phyloP scores from a whole-genome alignment of 2,113 vertebrate species.

The Ahaetulla prasina region DNA sequence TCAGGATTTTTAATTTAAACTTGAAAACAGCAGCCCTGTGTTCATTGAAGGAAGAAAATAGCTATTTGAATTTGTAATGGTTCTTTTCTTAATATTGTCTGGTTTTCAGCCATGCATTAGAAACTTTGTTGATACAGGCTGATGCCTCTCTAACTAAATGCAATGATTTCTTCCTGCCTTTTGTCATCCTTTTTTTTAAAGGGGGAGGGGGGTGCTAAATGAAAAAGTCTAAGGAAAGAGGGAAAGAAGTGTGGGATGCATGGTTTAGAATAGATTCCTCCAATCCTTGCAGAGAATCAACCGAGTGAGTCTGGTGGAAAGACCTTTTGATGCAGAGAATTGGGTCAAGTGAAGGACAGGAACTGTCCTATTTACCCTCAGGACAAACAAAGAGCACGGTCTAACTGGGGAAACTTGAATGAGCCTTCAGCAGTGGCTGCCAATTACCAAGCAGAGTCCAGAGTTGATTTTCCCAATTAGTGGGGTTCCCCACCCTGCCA shows the following conservation, averaged over 20 bases:
- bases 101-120: neutral
- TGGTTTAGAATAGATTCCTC: neutral
- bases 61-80: conserved; percentile 35
- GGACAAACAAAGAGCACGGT: conserved; percentile 32
- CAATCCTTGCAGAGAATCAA: conserved; percentile 28
- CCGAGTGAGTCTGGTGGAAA: conserved; percentile 35
- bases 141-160: conserved; percentile 17
- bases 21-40: conserved; percentile 7
- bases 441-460: conserved; percentile 37
- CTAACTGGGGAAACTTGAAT: conserved; percentile 14
- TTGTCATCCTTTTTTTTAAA: no score
- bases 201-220: neutral
- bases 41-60: conserved; percentile 23
- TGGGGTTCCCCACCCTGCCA: neutral
- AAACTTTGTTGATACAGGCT: conserved; percentile 5
- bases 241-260: neutral
- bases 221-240: neutral
- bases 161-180: neutral
- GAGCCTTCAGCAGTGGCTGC: conserved; percentile 26
- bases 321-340: conserved; percentile 13
- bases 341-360: conserved; percentile 13
- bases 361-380: neutral
- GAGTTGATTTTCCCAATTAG: conserved; percentile 33
- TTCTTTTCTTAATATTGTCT: conserved; percentile 20
- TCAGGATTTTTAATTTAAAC: conserved; percentile 21